phyloP scores from a whole-genome alignment of 2,888 invertebrate genomes.

The Apoda limacodes region DNA sequence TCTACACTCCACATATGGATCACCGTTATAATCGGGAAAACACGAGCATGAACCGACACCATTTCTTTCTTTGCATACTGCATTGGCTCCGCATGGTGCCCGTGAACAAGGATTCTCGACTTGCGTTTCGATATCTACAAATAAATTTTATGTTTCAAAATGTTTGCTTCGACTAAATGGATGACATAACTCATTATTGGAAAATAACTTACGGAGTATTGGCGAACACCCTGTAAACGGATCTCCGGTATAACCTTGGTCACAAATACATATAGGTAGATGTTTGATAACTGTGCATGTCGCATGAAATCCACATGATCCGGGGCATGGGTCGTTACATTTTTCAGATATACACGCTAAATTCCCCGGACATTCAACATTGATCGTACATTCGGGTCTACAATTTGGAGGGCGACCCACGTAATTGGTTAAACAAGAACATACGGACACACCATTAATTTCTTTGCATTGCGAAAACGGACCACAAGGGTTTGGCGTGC shows the following conservation, averaged over 20 bases:
- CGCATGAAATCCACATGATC: slow-evolving; percentile 80
- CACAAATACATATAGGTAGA: slow-evolving; percentile 79
- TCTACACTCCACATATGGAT: slow-evolving; percentile 87
- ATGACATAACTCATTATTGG: slow-evolving; percentile 13
- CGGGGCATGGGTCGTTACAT: slow-evolving; percentile 80
- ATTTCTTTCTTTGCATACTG: slow-evolving; percentile 83
- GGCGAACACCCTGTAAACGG: slow-evolving; percentile 81
- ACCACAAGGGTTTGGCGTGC: slow-evolving; percentile 81
- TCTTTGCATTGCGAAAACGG: slow-evolving; percentile 81
- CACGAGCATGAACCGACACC: slow-evolving; percentile 87
- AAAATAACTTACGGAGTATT: slow-evolving; percentile 64
- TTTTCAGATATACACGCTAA: slow-evolving; percentile 78
- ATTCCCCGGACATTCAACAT: slow-evolving; percentile 79
- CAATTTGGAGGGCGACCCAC: slow-evolving; percentile 84
- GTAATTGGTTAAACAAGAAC: slow-evolving; percentile 80
- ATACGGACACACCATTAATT: slow-evolving; percentile 75
- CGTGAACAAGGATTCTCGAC: slow-evolving; percentile 77
- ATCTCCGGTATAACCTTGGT: slow-evolving; percentile 79
- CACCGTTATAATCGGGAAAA: slow-evolving; percentile 84
- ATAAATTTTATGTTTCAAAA: slow-evolving; percentile 1
- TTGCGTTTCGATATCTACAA: slow-evolving; percentile 67
- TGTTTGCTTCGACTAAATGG: neutral
- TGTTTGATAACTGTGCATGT: slow-evolving; percentile 78
- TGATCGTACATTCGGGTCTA: slow-evolving; percentile 80
- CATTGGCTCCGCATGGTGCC: slow-evolving; percentile 89